These are phyloP conservation scores for Eubasilissa splendida DNA, from an alignment of 2,888 invertebrate genomes.

Conservation along the genomic window DNA sequence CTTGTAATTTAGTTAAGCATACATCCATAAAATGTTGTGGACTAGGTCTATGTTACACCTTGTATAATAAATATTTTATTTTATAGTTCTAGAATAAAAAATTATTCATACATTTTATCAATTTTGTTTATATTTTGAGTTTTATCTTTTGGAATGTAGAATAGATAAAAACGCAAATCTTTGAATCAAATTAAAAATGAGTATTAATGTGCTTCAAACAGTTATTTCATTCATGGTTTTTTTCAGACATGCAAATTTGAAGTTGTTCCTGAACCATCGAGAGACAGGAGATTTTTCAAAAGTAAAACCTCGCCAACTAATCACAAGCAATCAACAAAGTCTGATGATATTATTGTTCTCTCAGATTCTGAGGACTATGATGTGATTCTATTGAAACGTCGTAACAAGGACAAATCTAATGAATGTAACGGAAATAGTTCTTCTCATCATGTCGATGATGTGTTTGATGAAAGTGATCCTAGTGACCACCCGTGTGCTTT, in stretches of 20 bases:
- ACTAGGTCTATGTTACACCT: too few species aligned
- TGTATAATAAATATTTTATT: too few species aligned
- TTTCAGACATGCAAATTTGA: conserved; percentile 8
- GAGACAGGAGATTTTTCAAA: conserved; percentile 37
- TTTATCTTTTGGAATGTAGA: too few species aligned
- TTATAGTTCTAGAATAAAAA: too few species aligned
- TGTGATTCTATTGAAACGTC: conserved; percentile 39
- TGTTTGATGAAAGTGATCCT: conserved; percentile 27
- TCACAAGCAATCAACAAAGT: not conserved
- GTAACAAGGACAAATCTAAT: not conserved
- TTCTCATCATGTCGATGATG: not conserved
- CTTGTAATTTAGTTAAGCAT: too few species aligned
- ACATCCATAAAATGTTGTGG: too few species aligned
- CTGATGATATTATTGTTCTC: conserved; percentile 30
- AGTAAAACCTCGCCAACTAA: conserved; percentile 20
- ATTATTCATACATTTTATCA: too few species aligned
- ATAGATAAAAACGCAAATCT: too few species aligned
- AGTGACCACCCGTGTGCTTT: conserved; percentile 7
- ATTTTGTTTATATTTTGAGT: too few species aligned
- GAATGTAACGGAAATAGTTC: conserved; percentile 8
- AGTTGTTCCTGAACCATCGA: not conserved
- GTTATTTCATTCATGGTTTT: not conserved
- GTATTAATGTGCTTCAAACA: too few species aligned
- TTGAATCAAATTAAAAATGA: too few species aligned
- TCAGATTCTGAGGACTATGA: conserved; percentile 47